Base-by-base conservation (phyloP, 1,140 invertebrate species). In the Drosophila quadrilineata region DNA sequence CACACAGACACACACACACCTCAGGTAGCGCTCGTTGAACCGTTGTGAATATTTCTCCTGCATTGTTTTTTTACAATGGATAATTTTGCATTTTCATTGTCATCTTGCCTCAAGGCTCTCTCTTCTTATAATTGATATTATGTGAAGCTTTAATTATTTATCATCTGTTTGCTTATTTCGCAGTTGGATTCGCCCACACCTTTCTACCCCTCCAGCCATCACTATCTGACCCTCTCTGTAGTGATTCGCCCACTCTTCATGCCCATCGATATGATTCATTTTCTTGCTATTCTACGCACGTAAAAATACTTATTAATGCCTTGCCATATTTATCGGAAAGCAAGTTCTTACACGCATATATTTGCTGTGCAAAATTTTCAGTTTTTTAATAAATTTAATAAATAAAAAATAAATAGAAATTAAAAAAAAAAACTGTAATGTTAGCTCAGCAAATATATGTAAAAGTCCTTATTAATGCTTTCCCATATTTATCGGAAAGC, bases 221-320 rank as follows among this genome's bases (percentile, higher is more conserved):
- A 2, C 3, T 10, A 14, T 49, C 22, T 24, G 45, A 60, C 49
- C 64, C n/a, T n/a, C n/a, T n/a, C n/a, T n/a, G n/a, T n/a, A n/a
- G n/a, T n/a, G n/a, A 66, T 53, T 17, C 2, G 14, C 63, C 64
- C 57, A 67, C 64, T 22, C 57, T 31, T 50, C 41, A 19, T 19
- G n/a, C 45, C 19, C 43, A 38, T 21, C 29, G 10, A n/a, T 10
- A 48, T 68, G 64, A 68, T 48, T 68, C 64, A 68, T 53, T 46
- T 48, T 6, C 22, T 16, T 6, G 17, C 8, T 21, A 53, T 33
- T 31, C 24, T n/a, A n/a, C n/a, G n/a, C n/a, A n/a, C n/a, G 14
- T 40, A 22, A 16, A 31, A 38, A 17, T 54, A 68, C 63, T 68
- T 63, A 68, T 68, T 62, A 68, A 62, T 16, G 28, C 17, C 21